Evolutionary conservation across 1,140 invertebrate genomes (phyloP).

Genomic region (Nilaparvata lugens): DNA sequence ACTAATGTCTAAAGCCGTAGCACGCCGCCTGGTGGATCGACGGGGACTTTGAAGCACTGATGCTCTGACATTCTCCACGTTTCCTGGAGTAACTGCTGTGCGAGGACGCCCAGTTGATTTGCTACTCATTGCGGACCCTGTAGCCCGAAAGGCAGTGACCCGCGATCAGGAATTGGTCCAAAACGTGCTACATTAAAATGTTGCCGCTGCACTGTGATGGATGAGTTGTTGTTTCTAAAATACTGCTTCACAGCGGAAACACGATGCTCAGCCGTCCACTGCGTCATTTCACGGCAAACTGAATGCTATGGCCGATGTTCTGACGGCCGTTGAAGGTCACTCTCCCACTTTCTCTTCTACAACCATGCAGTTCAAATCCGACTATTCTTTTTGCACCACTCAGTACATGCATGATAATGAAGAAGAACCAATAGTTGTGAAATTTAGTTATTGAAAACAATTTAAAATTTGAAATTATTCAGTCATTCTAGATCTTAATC

Average conservation of each 20-base stretch:
- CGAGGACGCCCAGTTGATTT: slow-evolving; percentile 16
- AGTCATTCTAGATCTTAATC: too few relatives aligned
- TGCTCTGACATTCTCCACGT: slow-evolving; percentile 20
- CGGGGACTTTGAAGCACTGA: neutral
- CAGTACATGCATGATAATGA: too few relatives aligned
- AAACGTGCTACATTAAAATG: slow-evolving; percentile 14
- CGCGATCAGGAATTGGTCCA: slow-evolving; percentile 13
- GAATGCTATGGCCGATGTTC: too few relatives aligned
- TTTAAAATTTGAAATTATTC: too few relatives aligned
- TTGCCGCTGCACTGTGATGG: slow-evolving; percentile 2
- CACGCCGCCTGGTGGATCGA: slow-evolving; percentile 1
- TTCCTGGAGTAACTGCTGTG: slow-evolving; percentile 17
- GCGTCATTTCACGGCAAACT: too few relatives aligned
- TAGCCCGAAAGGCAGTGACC: slow-evolving; percentile 1
- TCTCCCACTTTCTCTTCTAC: too few relatives aligned
- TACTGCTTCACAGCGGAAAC: slow-evolving; percentile 9
- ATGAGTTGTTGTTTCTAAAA: slow-evolving; percentile 7
- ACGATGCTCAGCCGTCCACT: slow-evolving; percentile 11
- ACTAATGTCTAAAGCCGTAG: neutral
- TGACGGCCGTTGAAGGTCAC: too few relatives aligned
- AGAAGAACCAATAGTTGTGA: too few relatives aligned
- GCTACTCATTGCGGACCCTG: slow-evolving; percentile 1
- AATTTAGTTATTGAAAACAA: too few relatives aligned
- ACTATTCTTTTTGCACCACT: too few relatives aligned
- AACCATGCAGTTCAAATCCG: too few relatives aligned